Evolutionary conservation across 2,113 vertebrate genomes (phyloP).

Genomic region (Rhinichthys klamathensis): DNA sequence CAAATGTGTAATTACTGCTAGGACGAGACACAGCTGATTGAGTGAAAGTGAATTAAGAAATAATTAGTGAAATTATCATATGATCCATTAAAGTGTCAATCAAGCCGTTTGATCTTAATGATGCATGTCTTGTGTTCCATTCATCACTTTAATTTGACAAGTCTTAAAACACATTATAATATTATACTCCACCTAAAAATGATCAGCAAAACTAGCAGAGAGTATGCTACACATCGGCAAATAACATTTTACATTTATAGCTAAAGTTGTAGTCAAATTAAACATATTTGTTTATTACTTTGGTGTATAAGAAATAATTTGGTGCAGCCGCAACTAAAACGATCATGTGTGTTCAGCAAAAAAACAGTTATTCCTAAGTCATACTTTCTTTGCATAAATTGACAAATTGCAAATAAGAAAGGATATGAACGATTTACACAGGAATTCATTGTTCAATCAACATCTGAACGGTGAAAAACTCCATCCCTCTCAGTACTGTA

Average conservation of each 20-base stretch:
- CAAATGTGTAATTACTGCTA: slow-evolving; percentile 66
- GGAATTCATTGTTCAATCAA: not conserved
- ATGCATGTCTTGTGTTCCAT: not conserved
- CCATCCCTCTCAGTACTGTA: no score
- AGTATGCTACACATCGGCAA: not conserved
- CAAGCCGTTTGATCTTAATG: not conserved
- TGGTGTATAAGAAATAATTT: not conserved
- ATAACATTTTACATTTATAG: not conserved
- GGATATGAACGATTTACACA: not conserved
- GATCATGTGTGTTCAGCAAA: not conserved
- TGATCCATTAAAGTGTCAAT: slow-evolving; percentile 58
- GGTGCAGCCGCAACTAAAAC: not conserved
- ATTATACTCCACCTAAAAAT: not conserved
- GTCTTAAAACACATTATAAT: not conserved
- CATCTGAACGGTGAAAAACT: no score
- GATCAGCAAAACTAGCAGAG: not conserved
- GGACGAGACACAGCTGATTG: slow-evolving; percentile 69
- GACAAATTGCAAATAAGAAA: no score
- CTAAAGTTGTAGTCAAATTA: not conserved
- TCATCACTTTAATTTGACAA: slow-evolving; percentile 20
- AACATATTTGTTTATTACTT: not conserved
- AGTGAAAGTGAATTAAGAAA: slow-evolving; percentile 73
- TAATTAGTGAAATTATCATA: slow-evolving; percentile 75
- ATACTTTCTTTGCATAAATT: not conserved
- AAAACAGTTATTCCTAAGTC: not conserved